A percentile compares a stretch with the other conserved stretches of the same genome.
Evolutionary conservation across 2,113 vertebrate genomes (phyloP).

Genomic region (Alouatta palliata): DNA sequence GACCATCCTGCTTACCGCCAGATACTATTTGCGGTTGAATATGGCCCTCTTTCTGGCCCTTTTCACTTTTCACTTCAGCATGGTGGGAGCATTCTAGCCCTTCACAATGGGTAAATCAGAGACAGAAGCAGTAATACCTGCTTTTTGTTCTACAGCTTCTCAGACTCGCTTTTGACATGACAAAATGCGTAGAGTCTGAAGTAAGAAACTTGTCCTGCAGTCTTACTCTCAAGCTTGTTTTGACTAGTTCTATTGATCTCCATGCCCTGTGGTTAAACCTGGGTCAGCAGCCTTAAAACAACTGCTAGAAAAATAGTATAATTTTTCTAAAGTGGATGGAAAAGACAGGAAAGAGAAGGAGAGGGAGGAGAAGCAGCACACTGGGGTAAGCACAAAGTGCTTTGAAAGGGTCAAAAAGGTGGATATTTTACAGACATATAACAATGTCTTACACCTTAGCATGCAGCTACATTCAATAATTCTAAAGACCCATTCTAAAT

Average conservation of each 20-base stretch:
- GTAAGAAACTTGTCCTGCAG: not conserved
- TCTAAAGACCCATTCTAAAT: not conserved
- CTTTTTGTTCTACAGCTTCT: not conserved
- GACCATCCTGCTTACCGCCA: not conserved
- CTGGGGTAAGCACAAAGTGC: not conserved
- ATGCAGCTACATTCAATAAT: not conserved
- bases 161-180: not conserved
- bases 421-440: not conserved
- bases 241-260: not conserved
- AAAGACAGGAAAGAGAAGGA: not conserved
- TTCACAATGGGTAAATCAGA: not conserved
- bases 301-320: not conserved
- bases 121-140: not conserved
- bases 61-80: not conserved
- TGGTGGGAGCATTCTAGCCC: not conserved
- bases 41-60: not conserved
- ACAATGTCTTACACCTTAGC: not conserved
- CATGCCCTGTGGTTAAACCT: not conserved
- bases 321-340: not conserved
- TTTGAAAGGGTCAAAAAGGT: not conserved
- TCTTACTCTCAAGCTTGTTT: not conserved
- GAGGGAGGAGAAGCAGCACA: not conserved
- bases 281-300: not conserved
- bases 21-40: not conserved
- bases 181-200: not conserved